phyloP scores from a whole-genome alignment of 2,888 invertebrate genomes.

The Drosophila emarginata region DNA sequence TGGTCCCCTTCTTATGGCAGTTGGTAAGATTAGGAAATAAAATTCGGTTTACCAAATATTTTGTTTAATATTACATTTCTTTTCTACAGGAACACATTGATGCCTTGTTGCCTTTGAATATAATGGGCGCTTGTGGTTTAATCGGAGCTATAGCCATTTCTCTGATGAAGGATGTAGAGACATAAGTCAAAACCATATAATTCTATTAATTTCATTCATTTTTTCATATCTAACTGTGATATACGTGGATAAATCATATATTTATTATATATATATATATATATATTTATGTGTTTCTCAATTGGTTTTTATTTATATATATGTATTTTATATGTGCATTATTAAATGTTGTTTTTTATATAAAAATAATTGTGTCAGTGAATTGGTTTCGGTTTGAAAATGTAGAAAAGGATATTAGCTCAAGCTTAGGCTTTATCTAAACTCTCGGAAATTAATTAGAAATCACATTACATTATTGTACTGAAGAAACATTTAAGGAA shows the following conservation, averaged over 20 bases:
- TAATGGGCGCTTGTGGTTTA: slow-evolving; percentile 84
- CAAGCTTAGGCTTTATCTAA: no score
- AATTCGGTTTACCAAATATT: not conserved
- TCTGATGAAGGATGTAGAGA: slow-evolving; percentile 83
- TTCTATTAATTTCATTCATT: slow-evolving; percentile 1
- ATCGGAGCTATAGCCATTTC: slow-evolving; percentile 83
- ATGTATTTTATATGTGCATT: slow-evolving; percentile 30
- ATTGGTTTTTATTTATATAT: slow-evolving; percentile 28
- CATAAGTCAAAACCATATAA: not conserved
- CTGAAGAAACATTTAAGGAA: not conserved
- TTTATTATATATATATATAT: slow-evolving; percentile 41
- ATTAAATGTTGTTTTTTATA: slow-evolving; percentile 27
- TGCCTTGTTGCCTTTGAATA: slow-evolving; percentile 83
- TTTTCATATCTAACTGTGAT: slow-evolving; percentile 61
- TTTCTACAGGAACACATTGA: slow-evolving; percentile 82
- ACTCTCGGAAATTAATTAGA: not conserved
- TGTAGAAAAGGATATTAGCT: not conserved
- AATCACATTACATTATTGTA: not conserved
- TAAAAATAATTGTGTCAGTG: not conserved
- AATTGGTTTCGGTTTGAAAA: not conserved
- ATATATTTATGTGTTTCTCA: slow-evolving; percentile 22
- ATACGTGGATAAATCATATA: slow-evolving; percentile 48
- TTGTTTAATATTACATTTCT: not conserved
- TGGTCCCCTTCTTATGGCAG: slow-evolving; percentile 90
- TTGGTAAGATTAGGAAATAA: slow-evolving; percentile 84